Percentiles rank a stretch among this genome's conserved stretches.
Evolutionary conservation across 1,140 invertebrate species (phyloP).

Genomic region (Sinella curviseta): DNA sequence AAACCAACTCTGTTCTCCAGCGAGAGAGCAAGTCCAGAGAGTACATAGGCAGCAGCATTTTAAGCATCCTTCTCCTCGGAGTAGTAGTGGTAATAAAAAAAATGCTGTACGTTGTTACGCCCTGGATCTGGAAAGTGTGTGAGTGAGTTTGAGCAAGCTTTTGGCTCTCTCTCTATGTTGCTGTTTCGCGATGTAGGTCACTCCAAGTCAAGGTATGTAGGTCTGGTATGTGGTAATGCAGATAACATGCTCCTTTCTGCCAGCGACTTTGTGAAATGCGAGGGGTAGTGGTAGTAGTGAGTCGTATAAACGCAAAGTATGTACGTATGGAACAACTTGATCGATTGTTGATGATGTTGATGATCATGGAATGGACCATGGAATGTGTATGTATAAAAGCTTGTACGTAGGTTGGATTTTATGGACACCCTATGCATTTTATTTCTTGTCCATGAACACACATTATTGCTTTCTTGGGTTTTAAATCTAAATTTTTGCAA

Average conservation of each 20-base stretch:
- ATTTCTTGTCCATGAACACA: no score
- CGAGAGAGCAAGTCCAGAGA: neutral
- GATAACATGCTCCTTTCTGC: neutral
- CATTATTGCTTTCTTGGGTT: no score
- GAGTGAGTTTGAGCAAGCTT: neutral
- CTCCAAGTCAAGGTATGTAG: slow-evolving; percentile 10
- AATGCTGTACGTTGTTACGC: neutral
- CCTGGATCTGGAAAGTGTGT: neutral
- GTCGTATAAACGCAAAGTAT: neutral
- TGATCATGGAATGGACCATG: no score
- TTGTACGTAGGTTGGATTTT: no score
- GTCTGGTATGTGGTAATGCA: neutral
- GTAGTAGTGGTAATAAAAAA: neutral
- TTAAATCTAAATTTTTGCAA: no score
- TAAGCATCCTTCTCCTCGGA: no score
- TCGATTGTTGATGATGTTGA: no score
- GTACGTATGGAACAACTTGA: neutral
- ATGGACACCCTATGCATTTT: no score
- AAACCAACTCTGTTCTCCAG: no score
- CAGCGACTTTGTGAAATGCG: neutral
- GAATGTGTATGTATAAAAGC: no score
- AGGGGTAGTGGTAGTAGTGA: neutral
- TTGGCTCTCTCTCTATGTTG: neutral
- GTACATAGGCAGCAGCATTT: neutral
- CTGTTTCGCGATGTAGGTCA: slow-evolving; percentile 3